Base-by-base conservation (phyloP, 30 jellyfish, hydroid and myxozoan species). In the Clytia hemisphaerica region DNA sequence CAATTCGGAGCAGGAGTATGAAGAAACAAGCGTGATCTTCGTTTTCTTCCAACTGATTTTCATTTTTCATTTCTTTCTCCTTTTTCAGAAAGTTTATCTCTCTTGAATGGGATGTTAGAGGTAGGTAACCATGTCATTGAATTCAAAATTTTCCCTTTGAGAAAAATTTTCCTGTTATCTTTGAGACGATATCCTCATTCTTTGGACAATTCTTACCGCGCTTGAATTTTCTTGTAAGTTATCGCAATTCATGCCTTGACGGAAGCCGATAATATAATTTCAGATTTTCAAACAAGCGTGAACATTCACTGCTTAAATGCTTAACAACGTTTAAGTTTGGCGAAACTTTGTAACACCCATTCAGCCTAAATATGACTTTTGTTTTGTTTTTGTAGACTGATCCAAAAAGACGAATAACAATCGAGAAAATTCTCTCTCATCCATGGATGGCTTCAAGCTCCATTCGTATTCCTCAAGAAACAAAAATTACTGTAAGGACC, bases 391-490 rank as follows among this genome's bases (percentile, higher is more conserved):
- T 53, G 15, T 27, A 69, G 94, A 71, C 72, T 7, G 59, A 73
- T 59, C 72, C 86, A 30, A 35, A 61, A 42, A 72, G 64, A 37
- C 75, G 94, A 26, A 80, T 80, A 45, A 22, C 79, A 44, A 61
- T 80, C 61, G 38, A 53, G 14, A 71, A 64, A 2, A 65, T 80
- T 42, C 80, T 62, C 22, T 58, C 38, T 12, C 85, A 80, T 46
- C 82, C 61, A 4, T 80, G 94, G 94, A 6, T 80, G 14, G 40
- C 48, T 0, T 12, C 14, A 51, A 9, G 66, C 66, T 51, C 9
- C 18, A 10, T 42, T 42, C 15, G 18, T 10, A 42, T 42, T 10
- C 18, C 18, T 10, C 18, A 10, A n/a, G 18, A 42, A 12, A 42
- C 12, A 42, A 42, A 42, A n/a, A 42, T 42, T 42, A 42, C 53